Evolutionary conservation across 2,888 invertebrate genomes (phyloP).

Genomic region (Micropterix aruncella): DNA sequence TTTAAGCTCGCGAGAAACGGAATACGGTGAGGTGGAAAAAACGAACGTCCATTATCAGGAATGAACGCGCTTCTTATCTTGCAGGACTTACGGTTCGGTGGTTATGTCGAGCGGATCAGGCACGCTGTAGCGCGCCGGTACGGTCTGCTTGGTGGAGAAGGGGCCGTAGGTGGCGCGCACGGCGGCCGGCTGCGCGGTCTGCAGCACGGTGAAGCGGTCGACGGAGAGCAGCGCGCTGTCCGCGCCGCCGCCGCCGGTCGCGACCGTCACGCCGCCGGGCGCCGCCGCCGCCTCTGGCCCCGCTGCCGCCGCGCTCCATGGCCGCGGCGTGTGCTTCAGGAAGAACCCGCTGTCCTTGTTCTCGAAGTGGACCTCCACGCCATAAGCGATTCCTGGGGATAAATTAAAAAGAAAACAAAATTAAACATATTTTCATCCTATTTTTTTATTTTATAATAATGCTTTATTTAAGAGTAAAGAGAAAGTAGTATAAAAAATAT

Average conservation of each 20-base stretch:
- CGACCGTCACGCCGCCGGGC: constrained; percentile 31
- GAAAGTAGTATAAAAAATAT: too few species aligned
- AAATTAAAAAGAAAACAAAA: constrained; percentile 18
- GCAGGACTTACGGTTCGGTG: too few species aligned
- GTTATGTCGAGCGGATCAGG: constrained; percentile 64
- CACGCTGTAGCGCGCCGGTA: constrained; percentile 78
- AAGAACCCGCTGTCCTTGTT: constrained; percentile 87
- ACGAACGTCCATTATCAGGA: too few species aligned
- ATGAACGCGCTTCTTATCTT: too few species aligned
- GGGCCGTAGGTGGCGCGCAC: constrained; percentile 89
- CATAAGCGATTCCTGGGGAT: constrained; percentile 50
- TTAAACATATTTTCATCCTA: too few species aligned
- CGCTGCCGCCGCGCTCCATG: constrained; percentile 40
- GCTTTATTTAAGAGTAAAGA: too few species aligned
- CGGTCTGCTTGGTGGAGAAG: constrained; percentile 89
- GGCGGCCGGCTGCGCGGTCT: constrained; percentile 81
- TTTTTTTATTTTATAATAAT: not conserved
- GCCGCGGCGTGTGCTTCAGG: constrained; percentile 66
- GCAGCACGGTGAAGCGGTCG: constrained; percentile 83
- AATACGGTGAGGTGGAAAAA: too few species aligned
- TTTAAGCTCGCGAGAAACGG: too few species aligned
- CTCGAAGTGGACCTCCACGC: constrained; percentile 84
- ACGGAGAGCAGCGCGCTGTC: constrained; percentile 63
- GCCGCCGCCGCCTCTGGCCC: constrained; percentile 33
- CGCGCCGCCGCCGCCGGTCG: constrained; percentile 27